A percentile compares a stretch with the other conserved stretches of the same genome.
Conservation (phyloP, 2,888 invertebrate genomes). For the Tinea pellionella region DNA sequence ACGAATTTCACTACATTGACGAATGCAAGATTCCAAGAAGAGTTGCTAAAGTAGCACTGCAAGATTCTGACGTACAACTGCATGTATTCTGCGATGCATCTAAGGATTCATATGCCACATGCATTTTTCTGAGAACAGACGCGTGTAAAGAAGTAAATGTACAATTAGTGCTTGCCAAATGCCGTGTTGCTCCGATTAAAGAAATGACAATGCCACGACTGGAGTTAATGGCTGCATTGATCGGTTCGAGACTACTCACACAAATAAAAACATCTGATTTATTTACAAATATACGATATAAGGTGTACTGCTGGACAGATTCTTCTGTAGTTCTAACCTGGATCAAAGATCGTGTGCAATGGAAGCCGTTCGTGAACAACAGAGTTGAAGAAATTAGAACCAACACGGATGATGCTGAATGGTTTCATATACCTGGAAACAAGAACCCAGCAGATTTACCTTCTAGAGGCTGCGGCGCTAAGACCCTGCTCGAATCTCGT, state of each 20-base stretch:
- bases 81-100: constrained; percentile 13
- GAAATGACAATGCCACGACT: constrained; percentile 7
- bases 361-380: constrained; percentile 14
- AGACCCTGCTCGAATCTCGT: background rate
- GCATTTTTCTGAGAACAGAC: constrained; percentile 4
- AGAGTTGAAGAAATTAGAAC: constrained; percentile 13
- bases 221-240: constrained; percentile 8
- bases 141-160: background rate
- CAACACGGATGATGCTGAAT: background rate
- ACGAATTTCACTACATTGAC: background rate
- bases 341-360: background rate
- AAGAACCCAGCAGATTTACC: constrained; percentile 14
- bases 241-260: background rate
- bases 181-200: constrained; percentile 4
- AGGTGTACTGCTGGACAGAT: constrained; percentile 7
- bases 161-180: background rate
- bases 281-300: background rate
- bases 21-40: constrained; percentile 1
- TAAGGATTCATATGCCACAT: constrained; percentile 6
- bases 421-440: constrained; percentile 13
- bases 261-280: background rate
- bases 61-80: background rate
- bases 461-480: constrained; percentile 12
- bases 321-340: background rate
- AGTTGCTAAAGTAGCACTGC: background rate